Evolutionary conservation across 2,797 vertebrate species (phyloP), one percentile per base, ranked within the genome.

Genomic region (Pitangus sulphuratus): DNA sequence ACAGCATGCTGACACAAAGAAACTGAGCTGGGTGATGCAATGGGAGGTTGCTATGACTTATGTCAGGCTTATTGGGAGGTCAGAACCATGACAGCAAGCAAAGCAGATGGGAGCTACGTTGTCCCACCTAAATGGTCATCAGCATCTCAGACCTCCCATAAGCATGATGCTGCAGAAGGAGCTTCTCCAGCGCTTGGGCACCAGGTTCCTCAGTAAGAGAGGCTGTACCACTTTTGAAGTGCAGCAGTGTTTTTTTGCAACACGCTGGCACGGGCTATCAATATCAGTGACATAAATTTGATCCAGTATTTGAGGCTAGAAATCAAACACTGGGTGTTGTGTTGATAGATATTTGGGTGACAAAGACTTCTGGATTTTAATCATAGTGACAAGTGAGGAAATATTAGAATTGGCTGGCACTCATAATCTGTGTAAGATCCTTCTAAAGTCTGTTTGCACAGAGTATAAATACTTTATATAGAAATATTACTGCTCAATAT

Each of bases 81-180:
- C 40, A 39, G 26, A 75, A 39, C 18, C 4, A 61, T 1, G 19
- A 17, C 74, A 84, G 45, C 33, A 81, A 69, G 72, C 30, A 42
- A 21, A 28, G 60, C 0, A 66, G 40, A 12, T 0, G 6, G 44
- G 37, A 66, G 16, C 8, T 28, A 50, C 47, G 2, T 0, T 40
- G 24, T 28, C 31, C 26, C 60, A 64, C 37, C 33, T 28, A 54
- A 87, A 74, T 0, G 1, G 12, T 7, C 18, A 48, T 14, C 20
- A 25, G 40, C 44, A 37, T 16, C 71, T 78, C 60, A 48, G 30
- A 35, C 8, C 7, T 37, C 33, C 15, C 9, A 5, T 7, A 28
- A 8, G 16, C 56, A 33, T 0, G 2, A 56, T 48, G 25, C 16
- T 28, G 20, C 22, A 26, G 37, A 70, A 60, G 58, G 22, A 62